Percentiles rank a stretch among this genome's conserved stretches.
phyloP scores from a whole-genome alignment of 2,113 vertebrate species.

The Rhinichthys klamathensis region DNA sequence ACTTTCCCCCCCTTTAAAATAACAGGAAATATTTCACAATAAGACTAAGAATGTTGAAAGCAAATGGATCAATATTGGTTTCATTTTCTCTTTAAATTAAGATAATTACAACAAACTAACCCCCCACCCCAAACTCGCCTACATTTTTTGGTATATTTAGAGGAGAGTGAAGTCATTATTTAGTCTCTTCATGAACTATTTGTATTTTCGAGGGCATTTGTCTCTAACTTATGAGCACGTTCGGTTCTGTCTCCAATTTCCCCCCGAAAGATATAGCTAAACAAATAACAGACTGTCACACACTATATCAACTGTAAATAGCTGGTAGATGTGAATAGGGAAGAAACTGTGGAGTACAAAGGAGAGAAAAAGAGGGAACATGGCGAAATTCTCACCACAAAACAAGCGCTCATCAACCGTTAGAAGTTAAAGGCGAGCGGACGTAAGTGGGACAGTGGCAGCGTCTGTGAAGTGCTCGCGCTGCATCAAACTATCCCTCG shows the following conservation, averaged over 20 bases:
- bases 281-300: background rate
- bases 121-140: background rate
- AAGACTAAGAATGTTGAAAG: background rate
- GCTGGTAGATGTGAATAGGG: background rate
- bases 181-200: background rate
- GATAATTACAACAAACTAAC: background rate
- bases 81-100: background rate
- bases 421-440: slow-evolving; percentile 64
- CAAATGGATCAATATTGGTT: background rate
- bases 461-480: slow-evolving; percentile 42
- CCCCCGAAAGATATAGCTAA: background rate
- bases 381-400: slow-evolving; percentile 10
- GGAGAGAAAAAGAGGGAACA: background rate
- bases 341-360: background rate
- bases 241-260: background rate
- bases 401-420: slow-evolving; percentile 62
- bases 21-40: background rate
- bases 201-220: background rate
- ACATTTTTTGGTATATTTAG: background rate
- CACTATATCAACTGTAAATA: background rate
- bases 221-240: background rate
- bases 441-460: slow-evolving; percentile 71
- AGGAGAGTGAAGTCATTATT: slow-evolving; percentile 3
- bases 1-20: no score
- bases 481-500: slow-evolving; percentile 67